Evolutionary conservation across 2,888 invertebrate genomes (phyloP), one percentile per base, ranked within the genome.

Genomic region (Laothoe populi): DNA sequence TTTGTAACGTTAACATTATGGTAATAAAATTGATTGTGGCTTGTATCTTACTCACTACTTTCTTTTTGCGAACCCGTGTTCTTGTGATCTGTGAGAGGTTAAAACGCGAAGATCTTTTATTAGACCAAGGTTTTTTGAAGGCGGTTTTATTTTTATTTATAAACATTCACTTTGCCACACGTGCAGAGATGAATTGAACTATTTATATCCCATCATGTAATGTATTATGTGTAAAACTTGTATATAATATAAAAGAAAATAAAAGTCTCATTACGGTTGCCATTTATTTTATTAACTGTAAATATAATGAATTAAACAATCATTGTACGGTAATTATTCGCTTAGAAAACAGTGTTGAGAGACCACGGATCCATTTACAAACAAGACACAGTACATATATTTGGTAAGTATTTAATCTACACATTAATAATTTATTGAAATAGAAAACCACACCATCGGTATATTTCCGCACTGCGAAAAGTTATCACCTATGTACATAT

Each of bases 201-300:
- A n/a, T n/a, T n/a, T n/a, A n/a, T n/a, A n/a, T n/a, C n/a, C n/a
- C n/a, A n/a, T n/a, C n/a, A n/a, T n/a, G n/a, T 10, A 38, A 5
- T 5, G 11, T 10, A 40, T 13, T 40, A n/a, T 13, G 4, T 44
- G 44, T 44, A 44, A n/a, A 44, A n/a, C 38, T 45, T 40, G 31
- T 38, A 62, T 31, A 58, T 53, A 53, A 26, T 38, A 21, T 10
- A n/a, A 46, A 26, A 24, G 57, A 67, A 62, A 59, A 60, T 63
- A 74, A 73, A 64, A 65, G 68, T 11, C 61, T 63, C 63, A 16
- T 19, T 40, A 69, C 71, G 66, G 66, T 74, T 72, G 70, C 70
- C 48, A 68, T 65, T 71, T 61, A 60, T 66, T 74, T 74, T 72
- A 71, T 71, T 72, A 69, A 68, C 63, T 13, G 42, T 53, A 53